phyloP scores from a whole-genome alignment of 1,140 invertebrate genomes.

The Drosophila pruinosa region DNA sequence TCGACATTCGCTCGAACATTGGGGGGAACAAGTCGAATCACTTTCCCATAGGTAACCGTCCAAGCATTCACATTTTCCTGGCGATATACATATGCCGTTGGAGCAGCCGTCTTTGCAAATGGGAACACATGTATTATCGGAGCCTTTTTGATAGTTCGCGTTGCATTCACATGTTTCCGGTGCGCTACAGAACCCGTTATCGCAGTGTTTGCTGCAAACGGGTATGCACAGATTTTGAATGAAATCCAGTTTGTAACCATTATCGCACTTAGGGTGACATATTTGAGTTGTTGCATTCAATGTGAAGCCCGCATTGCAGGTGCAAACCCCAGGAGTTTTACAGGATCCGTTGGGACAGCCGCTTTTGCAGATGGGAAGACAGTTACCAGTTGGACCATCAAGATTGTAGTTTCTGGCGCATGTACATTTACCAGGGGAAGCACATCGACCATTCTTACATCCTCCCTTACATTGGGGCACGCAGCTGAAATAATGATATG shows the following conservation, averaged over 20 bases:
- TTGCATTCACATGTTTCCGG: slow-evolving; percentile 53
- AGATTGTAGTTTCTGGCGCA: slow-evolving; percentile 7
- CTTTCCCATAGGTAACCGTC: slow-evolving; percentile 2
- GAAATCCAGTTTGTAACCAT: slow-evolving; percentile 20
- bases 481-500: slow-evolving; percentile 24
- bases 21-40: slow-evolving; percentile 5
- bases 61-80: slow-evolving; percentile 31
- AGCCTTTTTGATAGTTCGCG: slow-evolving; percentile 83
- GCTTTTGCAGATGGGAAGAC: slow-evolving; percentile 38
- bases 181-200: slow-evolving; percentile 52
- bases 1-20: neutral
- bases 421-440: slow-evolving; percentile 12
- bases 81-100: slow-evolving; percentile 28
- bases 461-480: slow-evolving; percentile 42
- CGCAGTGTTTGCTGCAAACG: slow-evolving; percentile 40
- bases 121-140: slow-evolving; percentile 40
- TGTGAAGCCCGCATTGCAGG: slow-evolving; percentile 40
- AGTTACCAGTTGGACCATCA: slow-evolving; percentile 30
- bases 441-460: slow-evolving; percentile 37
- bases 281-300: slow-evolving; percentile 25
- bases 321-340: slow-evolving; percentile 25
- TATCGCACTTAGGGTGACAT: slow-evolving; percentile 37
- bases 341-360: slow-evolving; percentile 49
- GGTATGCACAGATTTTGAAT: slow-evolving; percentile 26
- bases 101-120: slow-evolving; percentile 24